Conservation (phyloP, 2,797 vertebrate species). For the Phrynocephalus vlangalii region DNA sequence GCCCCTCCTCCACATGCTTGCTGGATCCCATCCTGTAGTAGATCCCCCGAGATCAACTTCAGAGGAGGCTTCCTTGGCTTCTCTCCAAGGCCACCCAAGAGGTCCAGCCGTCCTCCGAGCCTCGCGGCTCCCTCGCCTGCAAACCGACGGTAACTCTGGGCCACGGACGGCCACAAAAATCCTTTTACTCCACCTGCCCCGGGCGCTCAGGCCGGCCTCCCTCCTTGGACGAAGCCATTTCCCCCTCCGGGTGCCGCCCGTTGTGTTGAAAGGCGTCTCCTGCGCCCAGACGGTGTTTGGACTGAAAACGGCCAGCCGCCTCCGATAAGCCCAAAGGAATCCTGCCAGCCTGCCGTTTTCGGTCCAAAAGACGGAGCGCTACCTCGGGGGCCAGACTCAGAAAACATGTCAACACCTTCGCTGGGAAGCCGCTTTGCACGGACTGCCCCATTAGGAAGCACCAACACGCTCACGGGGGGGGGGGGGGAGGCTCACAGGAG, state of each 20-base stretch:
- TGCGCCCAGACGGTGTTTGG: conserved; percentile 19
- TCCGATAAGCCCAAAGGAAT: not conserved
- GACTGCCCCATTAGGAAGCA: conserved; percentile 34
- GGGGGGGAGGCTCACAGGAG: conserved; percentile 1
- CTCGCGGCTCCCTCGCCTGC: not conserved
- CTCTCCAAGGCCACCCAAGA: not conserved
- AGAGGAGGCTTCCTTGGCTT: no score
- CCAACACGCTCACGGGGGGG: conserved; percentile 46
- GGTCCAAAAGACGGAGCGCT: not conserved
- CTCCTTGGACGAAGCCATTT: not conserved
- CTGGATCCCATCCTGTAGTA: no score
- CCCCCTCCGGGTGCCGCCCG: not conserved
- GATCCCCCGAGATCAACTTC: no score
- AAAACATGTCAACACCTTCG: conserved; percentile 43
- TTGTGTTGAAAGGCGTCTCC: not conserved
- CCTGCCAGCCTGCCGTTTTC: accelerated
- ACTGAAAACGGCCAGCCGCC: not conserved
- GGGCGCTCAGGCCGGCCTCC: not conserved
- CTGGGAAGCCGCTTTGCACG: conserved; percentile 1
- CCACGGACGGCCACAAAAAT: not conserved
- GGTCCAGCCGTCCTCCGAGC: not conserved
- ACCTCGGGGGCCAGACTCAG: not conserved
- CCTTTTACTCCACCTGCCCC: not conserved
- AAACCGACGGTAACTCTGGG: not conserved
- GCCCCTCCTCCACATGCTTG: no score